Base-by-base conservation (phyloP, 2,888 invertebrate genomes). In the Siphlonurus alternatus region DNA sequence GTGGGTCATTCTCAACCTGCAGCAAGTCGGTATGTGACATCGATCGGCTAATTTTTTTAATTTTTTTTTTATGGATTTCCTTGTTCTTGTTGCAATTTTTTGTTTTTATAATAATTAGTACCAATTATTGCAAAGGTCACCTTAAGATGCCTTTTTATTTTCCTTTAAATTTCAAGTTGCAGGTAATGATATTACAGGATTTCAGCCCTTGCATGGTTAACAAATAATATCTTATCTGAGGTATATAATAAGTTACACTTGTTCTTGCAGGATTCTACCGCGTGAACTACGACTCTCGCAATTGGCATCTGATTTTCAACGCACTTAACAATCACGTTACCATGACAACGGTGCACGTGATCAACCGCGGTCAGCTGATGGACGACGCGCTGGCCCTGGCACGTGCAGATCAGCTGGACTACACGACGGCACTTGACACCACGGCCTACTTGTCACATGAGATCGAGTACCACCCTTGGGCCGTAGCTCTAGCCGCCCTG, bases 381-480 rank as follows among this genome's bases (percentile, higher is more conserved):
- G 86, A 88, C 71, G 89, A 90, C 71, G 82, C 86, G 0, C 82
- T 85, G 72, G 83, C 83, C 71, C 72, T 85, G 7, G 86, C 86
- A 18, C 80, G 86, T 61, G 80, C 83, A 18, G 82, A 82, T 1
- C 69, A 80, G 23, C 75, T 87, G 66, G 70, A 74, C 0, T 88
- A 89, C 71, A 72, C 74, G 0, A 74, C 79, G n/a, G 83, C 87
- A 0, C 79, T 93, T 59, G 76, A 80, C 19, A 78, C 89, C 23
- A 77, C 86, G 0, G 78, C 80, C 1, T 94, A 90, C 76, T 76
- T 94, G 66, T 74, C 77, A 63, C 75, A 80, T 7, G 89, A 89
- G 74, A 79, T 74, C 0, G 81, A 85, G 18, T 89, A 89, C 70
- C 77, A 87, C n/a, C 90, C 93, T 0, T 93, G 92, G 93, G 78